These are phyloP conservation scores for Manacus vitellinus DNA, from an alignment of 2,113 vertebrate genomes.

Conservation along the genomic window DNA sequence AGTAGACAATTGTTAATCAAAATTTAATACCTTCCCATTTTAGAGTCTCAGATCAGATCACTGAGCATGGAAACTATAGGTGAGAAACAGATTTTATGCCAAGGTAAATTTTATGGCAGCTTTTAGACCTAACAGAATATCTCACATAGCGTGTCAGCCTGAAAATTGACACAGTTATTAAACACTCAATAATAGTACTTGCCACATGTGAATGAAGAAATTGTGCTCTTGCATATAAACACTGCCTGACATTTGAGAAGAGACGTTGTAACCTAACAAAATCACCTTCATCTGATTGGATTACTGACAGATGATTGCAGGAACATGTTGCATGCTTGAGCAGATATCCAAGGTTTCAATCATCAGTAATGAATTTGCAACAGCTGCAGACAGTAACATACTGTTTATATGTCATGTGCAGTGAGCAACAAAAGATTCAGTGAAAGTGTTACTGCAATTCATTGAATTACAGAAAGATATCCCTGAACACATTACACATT, in stretches of 20 bases:
- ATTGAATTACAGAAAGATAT: neutral
- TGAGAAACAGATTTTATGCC: neutral
- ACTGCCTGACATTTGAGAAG: neutral
- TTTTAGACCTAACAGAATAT: neutral
- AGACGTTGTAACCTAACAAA: neutral
- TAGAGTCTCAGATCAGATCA: neutral
- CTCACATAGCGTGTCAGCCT: neutral
- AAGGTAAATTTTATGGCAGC: neutral
- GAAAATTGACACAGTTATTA: slow-evolving; percentile 17
- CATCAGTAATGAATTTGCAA: neutral
- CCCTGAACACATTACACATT: neutral
- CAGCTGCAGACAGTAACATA: neutral
- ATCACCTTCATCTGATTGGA: neutral
- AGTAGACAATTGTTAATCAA: neutral
- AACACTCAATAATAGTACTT: neutral
- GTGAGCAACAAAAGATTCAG: neutral
- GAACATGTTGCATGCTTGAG: neutral
- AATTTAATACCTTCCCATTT: neutral
- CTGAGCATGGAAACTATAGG: neutral
- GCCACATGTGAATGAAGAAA: neutral
- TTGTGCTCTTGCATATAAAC: neutral
- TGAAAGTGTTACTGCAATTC: neutral
- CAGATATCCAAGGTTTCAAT: neutral
- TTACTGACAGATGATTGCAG: neutral
- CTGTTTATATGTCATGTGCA: neutral